Conservation (phyloP, 2,113 vertebrate species). For the Asarcornis scutulata region DNA sequence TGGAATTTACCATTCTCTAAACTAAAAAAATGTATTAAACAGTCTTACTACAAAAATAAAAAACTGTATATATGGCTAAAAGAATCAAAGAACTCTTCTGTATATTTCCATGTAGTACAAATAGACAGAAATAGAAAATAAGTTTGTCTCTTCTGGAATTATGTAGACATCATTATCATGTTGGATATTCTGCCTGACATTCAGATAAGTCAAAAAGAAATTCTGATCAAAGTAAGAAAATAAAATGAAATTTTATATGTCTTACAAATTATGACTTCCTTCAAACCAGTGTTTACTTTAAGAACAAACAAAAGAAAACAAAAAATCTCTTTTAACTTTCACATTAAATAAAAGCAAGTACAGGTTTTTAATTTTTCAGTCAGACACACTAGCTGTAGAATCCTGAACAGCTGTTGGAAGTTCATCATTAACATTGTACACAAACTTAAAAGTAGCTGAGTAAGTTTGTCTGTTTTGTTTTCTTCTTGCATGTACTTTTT, state of each 20-base stretch:
- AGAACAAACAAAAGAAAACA: not conserved
- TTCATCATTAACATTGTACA: not conserved
- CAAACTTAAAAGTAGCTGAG: not conserved
- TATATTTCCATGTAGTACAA: not conserved
- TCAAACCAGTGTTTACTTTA: not conserved
- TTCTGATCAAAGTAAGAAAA: not conserved
- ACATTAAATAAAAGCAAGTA: not conserved
- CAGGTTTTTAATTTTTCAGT: not conserved
- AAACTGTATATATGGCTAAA: not conserved
- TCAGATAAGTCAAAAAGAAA: not conserved
- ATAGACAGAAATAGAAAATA: not conserved
- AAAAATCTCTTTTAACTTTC: not conserved
- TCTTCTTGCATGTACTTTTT: not conserved
- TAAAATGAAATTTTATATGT: not conserved
- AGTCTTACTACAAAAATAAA: not conserved
- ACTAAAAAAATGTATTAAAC: not conserved
- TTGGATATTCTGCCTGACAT: not conserved
- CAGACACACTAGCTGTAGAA: not conserved
- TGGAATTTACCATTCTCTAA: not conserved
- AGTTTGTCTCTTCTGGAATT: not conserved
- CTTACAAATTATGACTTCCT: not conserved
- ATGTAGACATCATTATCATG: not conserved
- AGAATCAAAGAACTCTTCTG: not conserved
- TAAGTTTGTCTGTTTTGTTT: not conserved
- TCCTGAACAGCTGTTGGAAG: not conserved